phyloP scores from a whole-genome alignment of 1,140 invertebrate species.

The Ceratina calcarata region DNA sequence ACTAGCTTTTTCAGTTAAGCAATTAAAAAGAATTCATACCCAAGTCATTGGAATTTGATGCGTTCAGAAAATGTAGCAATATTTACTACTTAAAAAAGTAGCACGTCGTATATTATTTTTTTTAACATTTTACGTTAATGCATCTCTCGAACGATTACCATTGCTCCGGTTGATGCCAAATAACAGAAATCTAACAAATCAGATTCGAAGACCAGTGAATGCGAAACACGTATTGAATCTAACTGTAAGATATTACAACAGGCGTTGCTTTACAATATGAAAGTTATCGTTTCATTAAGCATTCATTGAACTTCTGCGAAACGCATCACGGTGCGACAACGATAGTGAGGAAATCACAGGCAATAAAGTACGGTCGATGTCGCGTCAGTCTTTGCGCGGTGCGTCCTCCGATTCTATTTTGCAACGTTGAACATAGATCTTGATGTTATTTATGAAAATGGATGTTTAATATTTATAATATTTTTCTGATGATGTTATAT shows the following conservation, averaged over 20 bases:
- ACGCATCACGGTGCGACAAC: neutral
- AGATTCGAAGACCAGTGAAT: slow-evolving; percentile 2
- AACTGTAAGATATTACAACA: neutral
- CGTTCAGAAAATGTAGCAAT: neutral
- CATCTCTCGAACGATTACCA: neutral
- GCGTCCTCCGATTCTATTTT: slow-evolving; percentile 55
- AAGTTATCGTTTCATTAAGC: neutral
- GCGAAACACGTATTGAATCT: neutral
- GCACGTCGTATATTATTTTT: neutral
- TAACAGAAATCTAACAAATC: neutral
- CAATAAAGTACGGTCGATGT: slow-evolving; percentile 38
- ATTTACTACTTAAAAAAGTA: slow-evolving; percentile 4
- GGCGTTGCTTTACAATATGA: neutral
- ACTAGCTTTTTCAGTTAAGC: neutral
- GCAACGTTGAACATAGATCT: slow-evolving; percentile 39
- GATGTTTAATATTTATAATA: slow-evolving; percentile 71
- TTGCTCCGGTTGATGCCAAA: neutral
- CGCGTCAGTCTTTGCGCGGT: slow-evolving; percentile 26
- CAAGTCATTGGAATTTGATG: neutral
- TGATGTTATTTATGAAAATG: slow-evolving; percentile 60
- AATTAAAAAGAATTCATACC: neutral
- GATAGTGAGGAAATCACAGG: neutral
- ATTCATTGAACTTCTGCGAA: slow-evolving; percentile 22
- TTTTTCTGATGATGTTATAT: slow-evolving; percentile 71
- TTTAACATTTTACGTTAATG: neutral